phyloP scores from a whole-genome alignment of 2,797 vertebrate genomes.

The Coluber constrictor region DNA sequence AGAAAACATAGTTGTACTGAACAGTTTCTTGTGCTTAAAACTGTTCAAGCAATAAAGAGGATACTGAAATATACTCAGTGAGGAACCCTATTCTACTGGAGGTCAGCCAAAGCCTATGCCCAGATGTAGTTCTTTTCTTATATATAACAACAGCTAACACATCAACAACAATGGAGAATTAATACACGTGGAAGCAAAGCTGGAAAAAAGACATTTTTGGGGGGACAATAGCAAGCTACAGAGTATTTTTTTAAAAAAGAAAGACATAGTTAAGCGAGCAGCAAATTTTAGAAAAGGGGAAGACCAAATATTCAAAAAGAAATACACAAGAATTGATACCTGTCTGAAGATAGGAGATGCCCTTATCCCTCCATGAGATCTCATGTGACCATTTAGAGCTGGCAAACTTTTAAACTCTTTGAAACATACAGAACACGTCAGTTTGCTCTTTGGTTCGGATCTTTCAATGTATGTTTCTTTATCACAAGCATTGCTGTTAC shows the following conservation, averaged over 20 bases:
- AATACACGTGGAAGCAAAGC: slow-evolving; percentile 15
- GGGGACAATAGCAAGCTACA: neutral
- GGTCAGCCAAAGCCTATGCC: neutral
- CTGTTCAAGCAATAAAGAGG: neutral
- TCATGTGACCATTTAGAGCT: slow-evolving; percentile 92
- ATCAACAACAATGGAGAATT: slow-evolving; percentile 1
- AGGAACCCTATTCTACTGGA: neutral
- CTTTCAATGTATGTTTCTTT: slow-evolving; percentile 71
- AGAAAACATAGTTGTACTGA: neutral
- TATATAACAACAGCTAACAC: neutral
- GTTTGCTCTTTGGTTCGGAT: slow-evolving; percentile 74
- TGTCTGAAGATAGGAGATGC: slow-evolving; percentile 77
- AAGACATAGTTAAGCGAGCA: slow-evolving; percentile 72
- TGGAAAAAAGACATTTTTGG: slow-evolving; percentile 1
- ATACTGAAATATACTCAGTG: neutral
- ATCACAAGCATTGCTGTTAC: slow-evolving; percentile 60
- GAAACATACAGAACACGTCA: slow-evolving; percentile 84
- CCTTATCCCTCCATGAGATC: slow-evolving; percentile 84
- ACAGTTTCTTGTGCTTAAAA: neutral
- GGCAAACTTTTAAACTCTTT: slow-evolving; percentile 91
- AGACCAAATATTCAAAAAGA: neutral
- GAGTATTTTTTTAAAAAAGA: neutral
- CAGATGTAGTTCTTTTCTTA: neutral
- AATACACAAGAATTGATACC: slow-evolving; percentile 59
- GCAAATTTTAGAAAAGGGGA: slow-evolving; percentile 44